Percentiles rank a stretch among this genome's conserved stretches.
Conservation (phyloP, 2,797 vertebrate genomes). For the Echiichthys vipera region DNA sequence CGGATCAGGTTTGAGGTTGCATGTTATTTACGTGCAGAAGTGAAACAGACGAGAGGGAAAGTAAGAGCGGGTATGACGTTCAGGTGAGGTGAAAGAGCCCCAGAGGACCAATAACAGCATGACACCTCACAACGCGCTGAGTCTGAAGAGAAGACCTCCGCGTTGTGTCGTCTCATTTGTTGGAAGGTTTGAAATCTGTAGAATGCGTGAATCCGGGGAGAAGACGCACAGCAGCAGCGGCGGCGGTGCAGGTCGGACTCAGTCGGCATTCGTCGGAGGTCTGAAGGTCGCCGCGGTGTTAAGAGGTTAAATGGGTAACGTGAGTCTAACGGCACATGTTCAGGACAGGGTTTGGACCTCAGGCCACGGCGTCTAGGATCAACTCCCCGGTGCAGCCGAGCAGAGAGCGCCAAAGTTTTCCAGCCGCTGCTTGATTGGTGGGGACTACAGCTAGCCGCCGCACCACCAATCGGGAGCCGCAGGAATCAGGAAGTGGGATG, state of each 20-base stretch:
- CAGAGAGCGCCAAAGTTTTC: conserved; percentile 5
- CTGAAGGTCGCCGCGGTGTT: conserved; percentile 59
- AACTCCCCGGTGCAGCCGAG: background rate
- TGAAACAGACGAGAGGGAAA: background rate
- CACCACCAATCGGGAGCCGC: too few species aligned
- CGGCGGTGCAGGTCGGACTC: conserved; percentile 38
- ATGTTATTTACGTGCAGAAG: conserved; percentile 43
- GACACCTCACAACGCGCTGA: background rate
- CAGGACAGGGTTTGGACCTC: conserved; percentile 32
- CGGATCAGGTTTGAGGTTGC: conserved; percentile 22
- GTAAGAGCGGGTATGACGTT: background rate
- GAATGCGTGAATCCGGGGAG: conserved; percentile 52
- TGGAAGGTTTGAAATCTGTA: conserved; percentile 49
- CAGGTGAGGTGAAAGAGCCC: conserved; percentile 5
- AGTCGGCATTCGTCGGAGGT: conserved; percentile 58
- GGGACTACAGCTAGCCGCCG: too few species aligned
- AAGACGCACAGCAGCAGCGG: background rate
- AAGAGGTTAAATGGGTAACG: conserved; percentile 62
- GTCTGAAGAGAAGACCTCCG: too few species aligned
- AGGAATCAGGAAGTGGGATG: too few species aligned
- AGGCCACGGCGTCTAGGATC: background rate
- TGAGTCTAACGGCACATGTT: conserved; percentile 59
- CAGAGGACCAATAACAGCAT: conserved; percentile 4
- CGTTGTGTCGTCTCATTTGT: background rate
- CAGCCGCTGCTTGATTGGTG: too few species aligned